phyloP scores from a whole-genome alignment of 2,888 invertebrate species.

The Ephialtes manifestator region DNA sequence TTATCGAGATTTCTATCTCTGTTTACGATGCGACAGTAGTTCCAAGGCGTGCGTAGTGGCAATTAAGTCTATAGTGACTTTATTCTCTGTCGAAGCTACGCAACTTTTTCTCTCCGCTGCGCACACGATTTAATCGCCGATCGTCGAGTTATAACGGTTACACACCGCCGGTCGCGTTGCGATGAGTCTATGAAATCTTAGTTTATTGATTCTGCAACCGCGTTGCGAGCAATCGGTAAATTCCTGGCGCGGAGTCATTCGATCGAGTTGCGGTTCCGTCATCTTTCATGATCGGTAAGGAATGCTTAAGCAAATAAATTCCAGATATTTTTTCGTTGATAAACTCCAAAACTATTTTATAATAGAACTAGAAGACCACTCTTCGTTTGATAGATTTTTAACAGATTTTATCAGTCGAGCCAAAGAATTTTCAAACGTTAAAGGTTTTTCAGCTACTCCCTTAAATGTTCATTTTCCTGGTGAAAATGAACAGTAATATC shows the following conservation, averaged over 20 bases:
- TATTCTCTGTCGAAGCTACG: conserved; percentile 49
- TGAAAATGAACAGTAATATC: neutral
- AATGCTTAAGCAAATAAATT: neutral
- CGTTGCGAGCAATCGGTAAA: conserved; percentile 36
- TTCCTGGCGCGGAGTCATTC: conserved; percentile 28
- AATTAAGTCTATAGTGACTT: conserved; percentile 65
- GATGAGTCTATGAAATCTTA: conserved; percentile 30
- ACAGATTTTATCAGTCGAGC: no score
- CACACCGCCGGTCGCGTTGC: neutral
- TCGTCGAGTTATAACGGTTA: conserved; percentile 51
- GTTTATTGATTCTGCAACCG: conserved; percentile 42
- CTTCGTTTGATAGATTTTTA: no score
- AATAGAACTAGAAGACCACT: neutral
- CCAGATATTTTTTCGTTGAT: neutral
- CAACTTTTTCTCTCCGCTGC: conserved; percentile 36
- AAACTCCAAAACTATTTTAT: no score
- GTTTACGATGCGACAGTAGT: conserved; percentile 45
- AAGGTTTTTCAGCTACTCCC: no score
- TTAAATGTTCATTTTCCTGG: neutral
- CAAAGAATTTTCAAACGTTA: no score
- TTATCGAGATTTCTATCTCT: conserved; percentile 58
- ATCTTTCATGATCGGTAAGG: neutral
- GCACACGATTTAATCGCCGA: conserved; percentile 39
- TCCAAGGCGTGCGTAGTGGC: conserved; percentile 43
- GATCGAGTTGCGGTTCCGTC: conserved; percentile 38